Evolutionary conservation across 2,888 invertebrate species (phyloP), one percentile per base, ranked within the genome.

Genomic region (Lysandra coridon): DNA sequence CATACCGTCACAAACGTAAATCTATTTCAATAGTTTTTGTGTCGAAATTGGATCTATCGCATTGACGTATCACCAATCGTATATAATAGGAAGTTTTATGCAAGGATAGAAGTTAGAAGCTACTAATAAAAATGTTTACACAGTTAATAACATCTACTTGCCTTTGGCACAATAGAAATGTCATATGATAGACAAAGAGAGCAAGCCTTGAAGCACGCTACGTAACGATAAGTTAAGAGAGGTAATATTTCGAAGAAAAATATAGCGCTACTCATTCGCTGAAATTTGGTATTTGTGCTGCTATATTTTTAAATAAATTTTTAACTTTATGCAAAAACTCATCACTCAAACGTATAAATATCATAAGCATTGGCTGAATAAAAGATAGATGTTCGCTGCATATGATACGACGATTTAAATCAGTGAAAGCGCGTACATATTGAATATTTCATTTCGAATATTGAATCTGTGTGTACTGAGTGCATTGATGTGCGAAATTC

Each of bases 401-500:
- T 60, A 86, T 87, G 85, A 86, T 85, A 85, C 84, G 85, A 85
- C 85, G 85, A 86, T 88, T 86, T 85, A 85, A 85, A 87, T 87
- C 85, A 85, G 83, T 84, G 86, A 86, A 86, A 87, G 86, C 87
- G 86, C 84, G 86, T 81, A 78, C 80, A 81, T 80, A 80, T 88
- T 91, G 90, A 89, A 91, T 90, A 89, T 91, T 90, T 88, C 88
- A 90, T 88, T 87, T 87, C 85, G 85, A 87, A 90, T 89, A 90
- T 90, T 88, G 89, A 89, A 89, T 89, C 84, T 84, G 85, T 82
- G 84, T 80, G 83, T 80, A 81, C 69, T 37, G 69, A 69, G 33
- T 69, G 69, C 69, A 37, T 69, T 17, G 69, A 69, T 69, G 69
- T 69, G 33, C 69, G 14, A 33, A 37, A 5, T 30, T 64, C 30